Evolutionary conservation across 2,113 vertebrate species (phyloP).

Genomic region (Platysteira castanea): DNA sequence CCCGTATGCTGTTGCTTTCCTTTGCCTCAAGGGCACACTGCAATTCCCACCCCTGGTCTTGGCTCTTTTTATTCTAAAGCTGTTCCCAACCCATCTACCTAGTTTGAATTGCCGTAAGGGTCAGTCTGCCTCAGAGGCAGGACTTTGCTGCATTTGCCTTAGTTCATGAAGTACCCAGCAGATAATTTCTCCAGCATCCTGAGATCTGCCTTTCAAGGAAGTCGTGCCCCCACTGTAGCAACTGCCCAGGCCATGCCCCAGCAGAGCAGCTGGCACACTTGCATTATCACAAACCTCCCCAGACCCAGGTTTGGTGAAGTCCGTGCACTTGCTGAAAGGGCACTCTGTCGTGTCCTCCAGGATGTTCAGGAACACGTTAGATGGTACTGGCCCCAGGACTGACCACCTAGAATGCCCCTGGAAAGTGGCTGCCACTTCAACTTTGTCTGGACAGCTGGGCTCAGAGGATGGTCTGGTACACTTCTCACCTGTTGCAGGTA

Average conservation of each 20-base stretch:
- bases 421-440: neutral
- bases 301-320: neutral
- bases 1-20: neutral
- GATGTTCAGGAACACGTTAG: neutral
- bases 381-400: neutral
- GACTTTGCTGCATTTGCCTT: neutral
- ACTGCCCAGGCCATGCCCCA: too few relatives aligned
- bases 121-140: neutral
- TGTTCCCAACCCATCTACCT: neutral
- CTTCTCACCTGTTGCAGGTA: neutral
- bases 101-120: neutral
- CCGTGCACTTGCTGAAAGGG: neutral
- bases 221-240: neutral
- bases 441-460: neutral
- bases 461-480: neutral
- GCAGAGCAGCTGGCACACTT: neutral
- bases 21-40: neutral
- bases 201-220: neutral
- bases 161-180: neutral
- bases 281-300: rapidly evolving
- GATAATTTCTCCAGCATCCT: neutral
- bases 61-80: neutral
- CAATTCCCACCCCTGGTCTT: neutral
- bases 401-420: neutral
- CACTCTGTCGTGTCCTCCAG: neutral